Evolutionary conservation across 2,797 vertebrate genomes (phyloP).

Genomic region (Galaxias olidus): DNA sequence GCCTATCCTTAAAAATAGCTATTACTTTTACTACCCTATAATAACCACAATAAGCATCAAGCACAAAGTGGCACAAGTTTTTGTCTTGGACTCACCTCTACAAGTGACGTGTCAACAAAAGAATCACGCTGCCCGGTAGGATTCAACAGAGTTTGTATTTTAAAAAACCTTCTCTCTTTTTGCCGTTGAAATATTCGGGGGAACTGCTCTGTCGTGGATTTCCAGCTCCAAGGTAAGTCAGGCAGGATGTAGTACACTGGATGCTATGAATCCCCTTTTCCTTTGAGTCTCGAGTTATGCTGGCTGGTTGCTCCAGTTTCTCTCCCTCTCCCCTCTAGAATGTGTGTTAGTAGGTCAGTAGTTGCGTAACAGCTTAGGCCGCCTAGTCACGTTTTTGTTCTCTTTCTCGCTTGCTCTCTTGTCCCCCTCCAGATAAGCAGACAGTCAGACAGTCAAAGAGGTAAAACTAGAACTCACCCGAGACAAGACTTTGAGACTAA

Average conservation of each 20-base stretch:
- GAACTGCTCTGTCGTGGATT: slow-evolving; percentile 19
- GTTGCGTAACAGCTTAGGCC: slow-evolving; percentile 81
- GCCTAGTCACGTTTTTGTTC: slow-evolving; percentile 77
- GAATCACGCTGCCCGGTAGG: slow-evolving; percentile 60
- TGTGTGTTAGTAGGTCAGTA: slow-evolving; percentile 85
- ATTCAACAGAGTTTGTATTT: slow-evolving; percentile 23
- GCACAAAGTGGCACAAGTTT: background rate
- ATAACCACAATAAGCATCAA: background rate
- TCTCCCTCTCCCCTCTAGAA: slow-evolving; percentile 67
- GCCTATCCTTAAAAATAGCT: too few species aligned
- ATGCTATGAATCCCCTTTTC: slow-evolving; percentile 37
- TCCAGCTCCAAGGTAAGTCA: slow-evolving; percentile 30
- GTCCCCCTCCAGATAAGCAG: slow-evolving; percentile 15
- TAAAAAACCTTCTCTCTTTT: slow-evolving; percentile 53
- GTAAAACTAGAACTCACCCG: too few species aligned
- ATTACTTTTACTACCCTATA: background rate
- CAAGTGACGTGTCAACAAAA: slow-evolving; percentile 23
- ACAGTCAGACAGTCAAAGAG: too few species aligned
- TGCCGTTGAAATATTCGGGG: slow-evolving; percentile 25
- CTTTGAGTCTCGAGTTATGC: slow-evolving; percentile 51
- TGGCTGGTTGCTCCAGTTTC: slow-evolving; percentile 78
- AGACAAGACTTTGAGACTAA: too few species aligned
- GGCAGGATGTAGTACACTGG: slow-evolving; percentile 36
- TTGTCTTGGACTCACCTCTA: slow-evolving; percentile 27
- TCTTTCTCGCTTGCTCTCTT: slow-evolving; percentile 21